These are phyloP conservation scores for Sebastes schlegelii DNA, from an alignment of 2,113 vertebrate genomes.

Conservation along the genomic window DNA sequence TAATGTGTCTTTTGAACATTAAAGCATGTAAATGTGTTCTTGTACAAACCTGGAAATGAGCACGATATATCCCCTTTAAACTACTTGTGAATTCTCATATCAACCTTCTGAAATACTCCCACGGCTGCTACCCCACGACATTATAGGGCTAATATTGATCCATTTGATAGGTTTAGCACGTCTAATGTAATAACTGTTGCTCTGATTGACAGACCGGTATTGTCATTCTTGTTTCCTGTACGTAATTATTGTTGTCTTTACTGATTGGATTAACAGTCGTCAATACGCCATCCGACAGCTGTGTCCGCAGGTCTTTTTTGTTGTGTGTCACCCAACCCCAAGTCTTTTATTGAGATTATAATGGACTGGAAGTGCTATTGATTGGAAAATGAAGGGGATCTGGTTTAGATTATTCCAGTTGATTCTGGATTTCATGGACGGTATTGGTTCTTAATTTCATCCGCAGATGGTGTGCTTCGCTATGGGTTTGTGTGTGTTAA, in stretches of 20 bases:
- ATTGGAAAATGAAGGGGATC: constrained; percentile 55
- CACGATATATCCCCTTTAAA: too few relatives aligned
- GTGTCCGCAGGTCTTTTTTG: constrained; percentile 25
- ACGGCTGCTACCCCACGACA: not conserved
- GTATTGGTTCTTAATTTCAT: constrained; percentile 51
- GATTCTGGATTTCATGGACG: constrained; percentile 40
- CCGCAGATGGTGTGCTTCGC: constrained; percentile 28
- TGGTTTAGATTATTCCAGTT: constrained; percentile 48
- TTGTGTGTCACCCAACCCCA: constrained; percentile 11
- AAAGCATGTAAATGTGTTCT: too few relatives aligned
- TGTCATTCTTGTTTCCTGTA: constrained; percentile 21
- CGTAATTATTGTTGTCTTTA: constrained; percentile 25
- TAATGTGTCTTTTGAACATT: too few relatives aligned
- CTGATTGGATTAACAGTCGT: constrained; percentile 38
- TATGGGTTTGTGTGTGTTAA: constrained; percentile 23
- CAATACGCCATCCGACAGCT: constrained; percentile 40
- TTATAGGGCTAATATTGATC: not conserved
- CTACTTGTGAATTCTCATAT: not conserved
- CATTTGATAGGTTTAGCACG: not conserved
- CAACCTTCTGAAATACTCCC: not conserved
- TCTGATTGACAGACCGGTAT: constrained; percentile 43
- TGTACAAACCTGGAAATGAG: too few relatives aligned
- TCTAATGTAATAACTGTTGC: constrained; percentile 28
- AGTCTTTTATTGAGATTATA: constrained; percentile 13
- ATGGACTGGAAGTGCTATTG: constrained; percentile 42